phyloP scores from a whole-genome alignment of 1,140 invertebrate genomes.

The Cydia fagiglandana region DNA sequence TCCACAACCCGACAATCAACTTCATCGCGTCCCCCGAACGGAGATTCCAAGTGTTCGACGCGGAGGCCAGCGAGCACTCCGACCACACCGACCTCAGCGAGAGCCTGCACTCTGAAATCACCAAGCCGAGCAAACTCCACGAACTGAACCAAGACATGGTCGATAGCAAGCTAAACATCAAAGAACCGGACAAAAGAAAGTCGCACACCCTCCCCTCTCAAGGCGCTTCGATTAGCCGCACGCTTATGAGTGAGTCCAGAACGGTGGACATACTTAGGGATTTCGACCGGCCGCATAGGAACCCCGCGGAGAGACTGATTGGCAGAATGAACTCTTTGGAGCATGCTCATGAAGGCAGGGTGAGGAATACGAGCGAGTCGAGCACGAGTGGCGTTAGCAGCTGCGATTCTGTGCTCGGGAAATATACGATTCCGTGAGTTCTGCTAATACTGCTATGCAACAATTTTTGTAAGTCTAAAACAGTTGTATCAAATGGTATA shows the following conservation, averaged over 20 bases:
- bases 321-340: conserved; percentile 70
- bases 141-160: conserved; percentile 56
- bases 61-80: conserved; percentile 72
- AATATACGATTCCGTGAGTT: conserved; percentile 79
- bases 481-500: neutral
- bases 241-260: conserved; percentile 83
- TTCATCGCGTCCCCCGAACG: conserved; percentile 60
- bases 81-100: conserved; percentile 74
- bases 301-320: conserved; percentile 61
- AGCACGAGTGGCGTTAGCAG: conserved; percentile 89
- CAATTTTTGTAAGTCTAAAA: too few species aligned
- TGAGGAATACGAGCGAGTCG: conserved; percentile 84
- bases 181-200: conserved; percentile 70
- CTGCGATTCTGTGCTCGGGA: conserved; percentile 84
- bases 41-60: conserved; percentile 61
- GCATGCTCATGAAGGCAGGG: conserved; percentile 73
- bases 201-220: conserved; percentile 79
- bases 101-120: conserved; percentile 64
- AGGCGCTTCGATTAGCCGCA: conserved; percentile 76
- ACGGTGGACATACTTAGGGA: conserved; percentile 78
- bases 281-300: conserved; percentile 60
- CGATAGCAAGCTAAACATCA: conserved; percentile 48
- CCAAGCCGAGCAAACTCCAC: conserved; percentile 47
- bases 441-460: neutral
- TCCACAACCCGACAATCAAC: conserved; percentile 48